Percentiles rank a stretch among this genome's conserved stretches.
Evolutionary conservation across 2,797 vertebrate genomes (phyloP).

Genomic region (Onychomys torridus): DNA sequence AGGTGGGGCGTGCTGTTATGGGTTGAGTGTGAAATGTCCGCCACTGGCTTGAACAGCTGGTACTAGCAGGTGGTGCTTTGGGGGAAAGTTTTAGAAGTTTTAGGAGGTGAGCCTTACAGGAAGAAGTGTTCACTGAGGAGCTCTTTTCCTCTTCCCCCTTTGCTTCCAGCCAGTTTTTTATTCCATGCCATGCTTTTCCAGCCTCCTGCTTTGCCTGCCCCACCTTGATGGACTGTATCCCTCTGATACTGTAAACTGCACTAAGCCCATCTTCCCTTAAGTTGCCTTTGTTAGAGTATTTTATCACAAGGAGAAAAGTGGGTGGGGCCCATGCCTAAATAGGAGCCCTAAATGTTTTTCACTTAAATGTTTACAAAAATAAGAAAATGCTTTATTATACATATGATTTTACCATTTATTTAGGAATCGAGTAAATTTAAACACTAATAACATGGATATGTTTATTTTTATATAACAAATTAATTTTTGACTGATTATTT

Average conservation of each 20-base stretch:
- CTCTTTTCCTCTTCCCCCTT: neutral
- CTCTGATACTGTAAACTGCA: neutral
- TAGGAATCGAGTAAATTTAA: neutral
- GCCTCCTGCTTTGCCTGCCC: neutral
- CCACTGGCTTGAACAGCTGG: neutral
- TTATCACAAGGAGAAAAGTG: neutral
- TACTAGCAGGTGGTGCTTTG: neutral
- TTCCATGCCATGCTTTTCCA: neutral
- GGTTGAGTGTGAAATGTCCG: neutral
- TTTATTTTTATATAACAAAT: neutral
- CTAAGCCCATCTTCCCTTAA: neutral
- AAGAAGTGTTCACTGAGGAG: neutral
- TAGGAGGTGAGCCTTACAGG: neutral
- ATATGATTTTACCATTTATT: neutral
- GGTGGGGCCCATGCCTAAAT: neutral
- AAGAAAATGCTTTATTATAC: neutral
- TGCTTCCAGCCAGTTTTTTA: neutral
- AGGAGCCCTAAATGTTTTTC: neutral
- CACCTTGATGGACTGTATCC: no score
- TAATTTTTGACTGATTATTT: neutral
- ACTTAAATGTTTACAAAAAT: neutral
- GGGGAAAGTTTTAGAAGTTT: neutral
- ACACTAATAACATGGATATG: neutral
- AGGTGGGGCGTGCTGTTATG: neutral
- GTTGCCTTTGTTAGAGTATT: neutral